A percentile compares a stretch with the other conserved stretches of the same genome.
These are phyloP conservation scores for Pammene fasciana DNA, from an alignment of 2,888 invertebrate species.

Conservation along the genomic window DNA sequence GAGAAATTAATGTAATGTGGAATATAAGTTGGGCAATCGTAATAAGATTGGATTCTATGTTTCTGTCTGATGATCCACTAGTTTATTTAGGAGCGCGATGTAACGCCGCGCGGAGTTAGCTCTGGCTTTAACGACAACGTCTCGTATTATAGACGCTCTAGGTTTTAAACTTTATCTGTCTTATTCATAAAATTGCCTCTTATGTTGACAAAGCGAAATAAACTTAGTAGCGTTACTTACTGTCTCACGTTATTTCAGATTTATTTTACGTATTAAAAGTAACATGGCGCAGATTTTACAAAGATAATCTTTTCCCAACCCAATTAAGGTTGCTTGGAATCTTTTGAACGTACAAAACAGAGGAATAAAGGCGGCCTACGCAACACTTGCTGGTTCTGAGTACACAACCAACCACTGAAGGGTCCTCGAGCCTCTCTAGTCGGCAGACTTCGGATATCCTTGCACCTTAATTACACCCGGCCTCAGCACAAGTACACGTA, in stretches of 20 bases:
- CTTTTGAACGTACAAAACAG: slow-evolving; percentile 72
- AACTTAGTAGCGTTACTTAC: slow-evolving; percentile 26
- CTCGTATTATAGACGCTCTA: slow-evolving; percentile 41
- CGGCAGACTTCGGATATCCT: slow-evolving; percentile 79
- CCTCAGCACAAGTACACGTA: slow-evolving; percentile 63
- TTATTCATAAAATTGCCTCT: slow-evolving; percentile 37
- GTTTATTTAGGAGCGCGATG: slow-evolving; percentile 61
- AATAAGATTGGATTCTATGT: slow-evolving; percentile 73
- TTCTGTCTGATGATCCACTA: slow-evolving; percentile 67
- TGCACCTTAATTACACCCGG: slow-evolving; percentile 81
- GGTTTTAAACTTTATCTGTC: slow-evolving; percentile 41
- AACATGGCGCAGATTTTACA: slow-evolving; percentile 3
- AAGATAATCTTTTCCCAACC: slow-evolving; percentile 56
- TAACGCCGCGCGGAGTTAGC: slow-evolving; percentile 49
- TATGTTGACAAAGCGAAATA: slow-evolving; percentile 36
- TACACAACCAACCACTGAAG: slow-evolving; percentile 73
- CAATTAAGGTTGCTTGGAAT: slow-evolving; percentile 76
- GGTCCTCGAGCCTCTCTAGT: slow-evolving; percentile 69
- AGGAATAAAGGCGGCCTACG: slow-evolving; percentile 69
- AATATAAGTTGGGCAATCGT: slow-evolving; percentile 71
- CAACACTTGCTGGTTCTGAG: slow-evolving; percentile 76
- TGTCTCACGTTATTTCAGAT: slow-evolving; percentile 28
- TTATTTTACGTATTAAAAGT: slow-evolving; percentile 19
- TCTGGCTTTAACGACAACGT: slow-evolving; percentile 41
- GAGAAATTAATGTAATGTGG: slow-evolving; percentile 80